These are phyloP conservation scores for Ophion costatus DNA, from an alignment of 2,888 invertebrate genomes.

Conservation along the genomic window DNA sequence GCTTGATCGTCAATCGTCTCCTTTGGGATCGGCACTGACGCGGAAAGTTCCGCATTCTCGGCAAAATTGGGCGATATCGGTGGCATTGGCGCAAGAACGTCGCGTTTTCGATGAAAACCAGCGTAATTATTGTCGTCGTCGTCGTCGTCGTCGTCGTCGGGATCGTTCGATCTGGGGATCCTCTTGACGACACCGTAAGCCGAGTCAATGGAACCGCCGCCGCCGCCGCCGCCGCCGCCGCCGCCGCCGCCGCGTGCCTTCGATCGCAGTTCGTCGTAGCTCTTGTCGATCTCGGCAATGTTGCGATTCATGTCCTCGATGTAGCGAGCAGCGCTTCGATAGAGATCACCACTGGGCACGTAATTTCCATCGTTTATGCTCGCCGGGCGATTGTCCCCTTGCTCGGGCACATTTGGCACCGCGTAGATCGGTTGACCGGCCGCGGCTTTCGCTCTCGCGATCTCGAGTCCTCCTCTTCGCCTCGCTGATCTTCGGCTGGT, in stretches of 20 bases:
- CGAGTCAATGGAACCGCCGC: conserved; percentile 63
- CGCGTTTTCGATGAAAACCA: conserved; percentile 73
- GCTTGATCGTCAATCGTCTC: conserved; percentile 21
- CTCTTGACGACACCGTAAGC: conserved; percentile 77
- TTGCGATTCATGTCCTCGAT: conserved; percentile 81
- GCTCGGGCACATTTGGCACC: conserved; percentile 71
- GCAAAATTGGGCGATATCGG: conserved; percentile 76
- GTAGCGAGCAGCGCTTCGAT: conserved; percentile 78
- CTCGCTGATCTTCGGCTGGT: conserved; percentile 20
- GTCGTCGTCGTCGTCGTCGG: conserved; percentile 2
- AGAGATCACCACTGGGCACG: conserved; percentile 79
- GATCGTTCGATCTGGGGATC: conserved; percentile 68
- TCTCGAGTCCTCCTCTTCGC: conserved; percentile 21
- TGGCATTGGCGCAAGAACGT: conserved; percentile 78
- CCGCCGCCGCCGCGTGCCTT: conserved; percentile 66
- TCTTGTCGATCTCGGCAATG: conserved; percentile 80
- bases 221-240: too few species aligned
- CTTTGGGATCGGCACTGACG: conserved; percentile 28
- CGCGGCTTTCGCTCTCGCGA: conserved; percentile 3
- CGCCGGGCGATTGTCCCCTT: conserved; percentile 42
- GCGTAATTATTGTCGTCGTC: conserved; percentile 65
- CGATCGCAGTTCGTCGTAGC: conserved; percentile 76
- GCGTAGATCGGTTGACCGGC: conserved; percentile 77
- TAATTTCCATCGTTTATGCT: conserved; percentile 75
- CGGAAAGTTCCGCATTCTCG: conserved; percentile 64